phyloP scores from a whole-genome alignment of 2,113 vertebrate genomes.

The Odontesthes bonariensis region DNA sequence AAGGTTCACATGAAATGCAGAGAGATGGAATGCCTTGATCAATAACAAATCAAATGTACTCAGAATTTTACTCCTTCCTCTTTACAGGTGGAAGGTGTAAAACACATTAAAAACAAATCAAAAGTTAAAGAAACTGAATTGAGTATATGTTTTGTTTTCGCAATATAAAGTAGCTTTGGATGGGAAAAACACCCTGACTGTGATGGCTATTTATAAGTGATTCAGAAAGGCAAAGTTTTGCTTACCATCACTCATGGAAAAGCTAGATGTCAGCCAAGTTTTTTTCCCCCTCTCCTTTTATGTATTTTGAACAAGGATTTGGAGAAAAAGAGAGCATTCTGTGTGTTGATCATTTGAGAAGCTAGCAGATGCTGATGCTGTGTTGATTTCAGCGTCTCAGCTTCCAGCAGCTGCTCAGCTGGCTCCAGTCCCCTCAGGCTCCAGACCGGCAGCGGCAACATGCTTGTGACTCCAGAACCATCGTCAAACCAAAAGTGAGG shows the following conservation, averaged over 20 bases:
- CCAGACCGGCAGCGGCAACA: conserved; percentile 29
- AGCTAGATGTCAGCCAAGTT: not conserved
- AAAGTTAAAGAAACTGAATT: not conserved
- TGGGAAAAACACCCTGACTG: not conserved
- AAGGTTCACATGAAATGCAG: not conserved
- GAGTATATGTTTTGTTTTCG: too few species aligned
- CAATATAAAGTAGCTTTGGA: not conserved
- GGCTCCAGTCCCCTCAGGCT: conserved; percentile 47
- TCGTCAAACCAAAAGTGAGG: conserved; percentile 28
- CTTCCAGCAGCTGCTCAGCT: conserved; percentile 68
- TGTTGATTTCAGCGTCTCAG: conserved; percentile 37
- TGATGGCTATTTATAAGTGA: not conserved
- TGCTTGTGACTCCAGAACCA: conserved; percentile 34
- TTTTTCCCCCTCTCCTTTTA: not conserved
- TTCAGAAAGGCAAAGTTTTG: conserved; percentile 5
- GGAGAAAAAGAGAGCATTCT: conserved; percentile 22
- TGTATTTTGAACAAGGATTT: conserved; percentile 11
- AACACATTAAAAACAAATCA: not conserved
- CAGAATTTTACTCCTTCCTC: not conserved
- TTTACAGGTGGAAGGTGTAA: not conserved
- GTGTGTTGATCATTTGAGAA: conserved; percentile 35
- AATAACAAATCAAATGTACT: not conserved
- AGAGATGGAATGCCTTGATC: not conserved
- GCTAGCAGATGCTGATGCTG: conserved; percentile 49
- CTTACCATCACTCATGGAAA: not conserved